Evolutionary conservation across 2,113 vertebrate genomes (phyloP).

Genomic region (Pituophis catenifer): DNA sequence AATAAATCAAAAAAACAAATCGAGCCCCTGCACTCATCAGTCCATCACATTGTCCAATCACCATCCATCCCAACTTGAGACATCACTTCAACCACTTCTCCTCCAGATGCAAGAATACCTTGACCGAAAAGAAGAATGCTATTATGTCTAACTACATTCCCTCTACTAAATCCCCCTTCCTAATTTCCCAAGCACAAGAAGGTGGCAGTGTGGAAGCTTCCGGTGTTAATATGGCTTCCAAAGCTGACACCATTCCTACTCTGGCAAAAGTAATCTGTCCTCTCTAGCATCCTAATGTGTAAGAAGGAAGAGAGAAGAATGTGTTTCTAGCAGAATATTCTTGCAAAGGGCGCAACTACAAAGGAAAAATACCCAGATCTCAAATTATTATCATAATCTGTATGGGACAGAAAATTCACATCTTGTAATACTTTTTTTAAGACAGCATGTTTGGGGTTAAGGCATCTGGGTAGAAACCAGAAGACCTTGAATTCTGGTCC

Average conservation of each 20-base stretch:
- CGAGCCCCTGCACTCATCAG: too few species aligned
- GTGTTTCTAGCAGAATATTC: background rate
- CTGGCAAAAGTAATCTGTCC: background rate
- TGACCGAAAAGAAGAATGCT: too few species aligned
- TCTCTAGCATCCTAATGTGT: background rate
- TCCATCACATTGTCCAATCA: too few species aligned
- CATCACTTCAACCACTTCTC: too few species aligned
- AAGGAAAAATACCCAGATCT: background rate
- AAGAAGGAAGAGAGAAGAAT: background rate
- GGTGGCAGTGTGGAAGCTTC: too few species aligned
- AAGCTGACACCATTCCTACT: background rate
- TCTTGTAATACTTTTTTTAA: background rate
- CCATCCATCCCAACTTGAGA: too few species aligned
- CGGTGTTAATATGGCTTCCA: too few species aligned
- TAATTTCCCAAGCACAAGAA: too few species aligned
- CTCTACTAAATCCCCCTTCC: too few species aligned
- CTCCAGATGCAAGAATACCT: too few species aligned
- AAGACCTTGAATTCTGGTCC: background rate
- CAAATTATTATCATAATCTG: background rate
- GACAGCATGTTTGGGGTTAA: background rate
- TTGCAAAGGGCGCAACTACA: background rate
- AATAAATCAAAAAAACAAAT: too few species aligned
- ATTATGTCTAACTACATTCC: too few species aligned
- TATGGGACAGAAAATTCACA: background rate
- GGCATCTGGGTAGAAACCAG: background rate